These are phyloP conservation scores for Drosophila chauvacae DNA, from an alignment of 1,140 invertebrate genomes.

Conservation along the genomic window DNA sequence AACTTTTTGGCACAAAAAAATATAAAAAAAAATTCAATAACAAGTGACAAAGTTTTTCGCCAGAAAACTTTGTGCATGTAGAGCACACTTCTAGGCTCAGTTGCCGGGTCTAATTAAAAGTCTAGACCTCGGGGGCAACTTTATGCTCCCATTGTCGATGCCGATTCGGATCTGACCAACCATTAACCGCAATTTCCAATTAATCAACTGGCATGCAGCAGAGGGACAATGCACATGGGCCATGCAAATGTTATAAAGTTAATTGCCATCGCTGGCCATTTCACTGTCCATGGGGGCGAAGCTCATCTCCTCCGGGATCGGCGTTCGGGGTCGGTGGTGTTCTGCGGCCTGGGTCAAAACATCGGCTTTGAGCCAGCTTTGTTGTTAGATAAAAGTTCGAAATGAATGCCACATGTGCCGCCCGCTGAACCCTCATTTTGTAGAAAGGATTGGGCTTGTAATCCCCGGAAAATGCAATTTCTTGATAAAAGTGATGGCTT, in stretches of 20 bases:
- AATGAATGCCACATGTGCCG: conserved; percentile 40
- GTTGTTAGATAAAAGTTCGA: conserved; percentile 52
- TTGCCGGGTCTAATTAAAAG: conserved; percentile 71
- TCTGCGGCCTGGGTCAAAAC: conserved; percentile 16
- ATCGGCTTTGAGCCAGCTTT: conserved; percentile 38
- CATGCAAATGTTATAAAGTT: conserved; percentile 80
- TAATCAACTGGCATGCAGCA: conserved; percentile 69
- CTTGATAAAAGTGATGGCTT: conserved; percentile 14
- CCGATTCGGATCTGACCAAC: conserved; percentile 52
- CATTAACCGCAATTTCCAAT: conserved; percentile 81
- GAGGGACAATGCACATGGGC: conserved; percentile 54
- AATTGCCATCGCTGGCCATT: conserved; percentile 70
- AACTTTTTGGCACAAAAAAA: conserved; percentile 47
- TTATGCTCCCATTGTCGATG: conserved; percentile 36
- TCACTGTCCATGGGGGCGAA: conserved; percentile 10
- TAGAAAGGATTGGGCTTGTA: not conserved
- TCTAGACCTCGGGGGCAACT: conserved; percentile 61
- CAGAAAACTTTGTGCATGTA: conserved; percentile 61
- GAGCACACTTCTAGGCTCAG: conserved; percentile 48
- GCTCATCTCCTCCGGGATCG: conserved; percentile 3
- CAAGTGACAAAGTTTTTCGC: conserved; percentile 57
- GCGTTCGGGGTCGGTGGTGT: not conserved
- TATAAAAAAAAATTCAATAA: conserved; percentile 60
- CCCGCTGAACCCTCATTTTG: not conserved
- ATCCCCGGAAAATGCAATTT: conserved; percentile 16